Conservation (phyloP, 2,888 invertebrate genomes). For the Drosophila quinaria region DNA sequence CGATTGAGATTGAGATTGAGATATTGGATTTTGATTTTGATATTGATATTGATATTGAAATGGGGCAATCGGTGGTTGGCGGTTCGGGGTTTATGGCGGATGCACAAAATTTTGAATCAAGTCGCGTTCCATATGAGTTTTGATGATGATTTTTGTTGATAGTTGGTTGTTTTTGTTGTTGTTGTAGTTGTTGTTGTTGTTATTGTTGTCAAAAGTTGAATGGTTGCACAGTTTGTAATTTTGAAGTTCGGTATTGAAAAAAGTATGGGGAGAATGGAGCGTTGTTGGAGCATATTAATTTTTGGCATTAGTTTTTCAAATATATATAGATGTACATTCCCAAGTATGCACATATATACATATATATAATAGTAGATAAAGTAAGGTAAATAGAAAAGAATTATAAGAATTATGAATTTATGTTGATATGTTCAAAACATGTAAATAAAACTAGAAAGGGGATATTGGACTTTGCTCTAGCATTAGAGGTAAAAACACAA, state of each 20-base stretch:
- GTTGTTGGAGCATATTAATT: constrained; percentile 63
- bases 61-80: constrained; percentile 51
- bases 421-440: constrained; percentile 48
- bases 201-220: constrained; percentile 48
- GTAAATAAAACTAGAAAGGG: constrained; percentile 9
- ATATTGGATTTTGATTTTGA: constrained; percentile 38
- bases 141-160: constrained; percentile 58
- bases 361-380: constrained; percentile 33
- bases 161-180: constrained; percentile 33
- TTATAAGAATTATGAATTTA: constrained; percentile 65
- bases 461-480: background rate
- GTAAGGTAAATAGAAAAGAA: constrained; percentile 61
- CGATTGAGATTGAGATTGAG: constrained; percentile 58
- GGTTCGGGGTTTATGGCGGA: constrained; percentile 65
- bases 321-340: constrained; percentile 27
- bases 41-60: constrained; percentile 39
- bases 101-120: constrained; percentile 68
- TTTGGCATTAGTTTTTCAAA: constrained; percentile 48
- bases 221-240: constrained; percentile 61
- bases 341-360: constrained; percentile 12
- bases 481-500: constrained; percentile 28
- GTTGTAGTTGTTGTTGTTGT: constrained; percentile 55
- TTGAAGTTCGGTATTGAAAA: constrained; percentile 56
- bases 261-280: constrained; percentile 70
- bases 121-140: constrained; percentile 70